Evolutionary conservation across 2,113 vertebrate genomes (phyloP).

Genomic region (Recurvirostra avosetta): DNA sequence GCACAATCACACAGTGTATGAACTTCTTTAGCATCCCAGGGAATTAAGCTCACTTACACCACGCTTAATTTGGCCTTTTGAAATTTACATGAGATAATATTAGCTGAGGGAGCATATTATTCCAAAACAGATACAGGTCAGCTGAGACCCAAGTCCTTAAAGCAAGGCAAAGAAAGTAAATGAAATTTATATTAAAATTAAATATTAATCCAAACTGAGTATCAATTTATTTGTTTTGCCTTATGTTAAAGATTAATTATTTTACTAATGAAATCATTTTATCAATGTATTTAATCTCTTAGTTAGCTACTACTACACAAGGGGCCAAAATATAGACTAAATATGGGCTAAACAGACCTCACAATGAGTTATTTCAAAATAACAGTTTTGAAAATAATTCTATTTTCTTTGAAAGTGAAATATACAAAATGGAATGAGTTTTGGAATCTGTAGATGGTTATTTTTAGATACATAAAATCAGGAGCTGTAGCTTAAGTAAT

Average conservation of each 20-base stretch:
- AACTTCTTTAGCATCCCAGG: neutral
- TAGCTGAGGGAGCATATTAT: neutral
- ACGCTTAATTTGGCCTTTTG: neutral
- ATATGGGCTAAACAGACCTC: neutral
- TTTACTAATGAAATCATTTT: neutral
- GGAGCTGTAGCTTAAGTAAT: neutral
- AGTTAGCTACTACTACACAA: neutral
- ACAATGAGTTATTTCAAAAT: neutral
- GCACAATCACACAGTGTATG: fast-evolving
- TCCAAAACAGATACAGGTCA: neutral
- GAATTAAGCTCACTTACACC: neutral
- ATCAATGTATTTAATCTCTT: neutral
- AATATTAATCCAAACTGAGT: neutral
- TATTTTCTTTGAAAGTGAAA: neutral
- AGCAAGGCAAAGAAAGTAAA: neutral
- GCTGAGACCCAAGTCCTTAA: neutral
- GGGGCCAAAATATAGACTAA: neutral
- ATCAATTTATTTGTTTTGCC: neutral
- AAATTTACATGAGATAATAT: neutral
- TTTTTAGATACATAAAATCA: neutral
- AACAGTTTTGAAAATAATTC: neutral
- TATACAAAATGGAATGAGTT: neutral
- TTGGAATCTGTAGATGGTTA: neutral
- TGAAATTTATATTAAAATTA: neutral
- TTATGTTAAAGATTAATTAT: neutral